Conservation (phyloP, 2,888 invertebrate genomes). For the Geophilus truncorum region DNA sequence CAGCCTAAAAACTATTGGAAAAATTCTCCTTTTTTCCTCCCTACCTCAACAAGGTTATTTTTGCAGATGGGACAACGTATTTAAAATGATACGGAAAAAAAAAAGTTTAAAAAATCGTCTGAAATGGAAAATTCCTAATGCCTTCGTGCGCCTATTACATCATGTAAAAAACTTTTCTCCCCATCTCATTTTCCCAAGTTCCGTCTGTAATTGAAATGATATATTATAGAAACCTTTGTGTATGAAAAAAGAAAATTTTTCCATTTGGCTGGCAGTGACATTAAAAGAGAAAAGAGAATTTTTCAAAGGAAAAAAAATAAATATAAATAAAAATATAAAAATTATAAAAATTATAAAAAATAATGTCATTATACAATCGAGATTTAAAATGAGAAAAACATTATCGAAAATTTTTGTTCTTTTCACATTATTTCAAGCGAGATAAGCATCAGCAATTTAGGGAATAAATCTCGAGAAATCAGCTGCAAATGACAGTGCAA, state of each 20-base stretch:
- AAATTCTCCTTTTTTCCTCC: background rate
- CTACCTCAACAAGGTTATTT: background rate
- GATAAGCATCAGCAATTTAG: conserved; percentile 18
- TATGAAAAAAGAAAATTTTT: background rate
- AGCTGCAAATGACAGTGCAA: background rate
- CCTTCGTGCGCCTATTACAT: conserved; percentile 18
- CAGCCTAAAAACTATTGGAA: background rate
- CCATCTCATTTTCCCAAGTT: background rate
- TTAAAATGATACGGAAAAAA: conserved; percentile 10
- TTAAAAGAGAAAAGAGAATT: background rate
- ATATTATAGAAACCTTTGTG: conserved; percentile 3
- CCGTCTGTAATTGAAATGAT: conserved; percentile 22
- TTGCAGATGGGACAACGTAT: conserved; percentile 27
- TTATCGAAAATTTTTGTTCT: background rate
- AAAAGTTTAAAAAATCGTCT: background rate
- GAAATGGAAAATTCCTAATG: background rate
- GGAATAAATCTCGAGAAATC: background rate
- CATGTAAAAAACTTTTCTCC: background rate
- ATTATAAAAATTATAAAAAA: background rate
- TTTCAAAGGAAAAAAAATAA: background rate
- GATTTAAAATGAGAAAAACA: background rate
- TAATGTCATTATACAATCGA: background rate
- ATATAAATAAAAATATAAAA: background rate
- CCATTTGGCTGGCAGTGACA: background rate
- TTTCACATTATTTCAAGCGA: background rate